Base-by-base conservation (phyloP, 2,888 invertebrate species). In the Luperina nickerlii region DNA sequence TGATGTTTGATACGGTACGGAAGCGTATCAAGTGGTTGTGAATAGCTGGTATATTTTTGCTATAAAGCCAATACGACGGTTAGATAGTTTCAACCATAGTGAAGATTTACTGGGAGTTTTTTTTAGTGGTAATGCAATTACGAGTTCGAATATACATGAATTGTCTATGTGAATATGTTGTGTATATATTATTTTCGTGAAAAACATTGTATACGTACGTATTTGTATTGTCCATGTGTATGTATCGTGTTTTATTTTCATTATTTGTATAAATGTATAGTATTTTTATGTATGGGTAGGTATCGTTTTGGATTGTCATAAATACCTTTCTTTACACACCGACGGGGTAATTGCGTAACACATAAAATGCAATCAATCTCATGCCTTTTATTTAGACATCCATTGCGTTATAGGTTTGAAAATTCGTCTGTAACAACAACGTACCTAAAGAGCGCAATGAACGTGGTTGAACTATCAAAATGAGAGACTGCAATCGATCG, bases 161-260 rank as follows among this genome's bases (percentile, higher is more conserved):
- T 57, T 75, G 15, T 74, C 5, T 75, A 74, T n/a, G 76, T 75
- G 8, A 60, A 75, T 76, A 7, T 51, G 24, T 76, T 62, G 48
- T 48, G 18, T 24, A 67, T 69, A 24, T 62, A 48, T n/a, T 76
- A 32, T 20, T 48, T 20, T 27, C 7, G 42, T 62, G 18, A 54
- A 48, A 42, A 27, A 38, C 3, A 9, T 81, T 81, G 38, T 79
- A 54, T 80, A 38, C 0, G 63, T 80, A 38, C 0, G 20, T 74
- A 45, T 62, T 78, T 81, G 72, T 79, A 57, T 48, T 27, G 81
- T 79, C 48, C 13, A 57, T 72, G 81, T 79, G 11, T 45, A 71
- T 57, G 63, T 72, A 20, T 65, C 1, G n/a, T 63, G 72, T 54
- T 79, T 1, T 60, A n/a, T 6, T 6, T 38, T 51, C 27, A 63